These are phyloP conservation scores for Leptobrachium ailaonicum DNA, from an alignment of 2,113 vertebrate species.

Conservation along the genomic window DNA sequence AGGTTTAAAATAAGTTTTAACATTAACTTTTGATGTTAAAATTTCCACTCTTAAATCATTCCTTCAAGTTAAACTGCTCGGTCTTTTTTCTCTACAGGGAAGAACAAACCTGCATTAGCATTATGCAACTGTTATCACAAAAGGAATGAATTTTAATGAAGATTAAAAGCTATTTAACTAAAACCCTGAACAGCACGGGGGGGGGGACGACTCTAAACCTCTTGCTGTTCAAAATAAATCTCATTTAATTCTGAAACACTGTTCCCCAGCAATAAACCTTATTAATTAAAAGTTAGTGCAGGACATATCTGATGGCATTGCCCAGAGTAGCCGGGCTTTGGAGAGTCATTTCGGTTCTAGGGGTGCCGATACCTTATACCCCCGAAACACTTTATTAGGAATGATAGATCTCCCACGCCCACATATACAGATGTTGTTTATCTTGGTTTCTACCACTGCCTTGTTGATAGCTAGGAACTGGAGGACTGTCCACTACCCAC, in stretches of 20 bases:
- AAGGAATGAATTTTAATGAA: slow-evolving; percentile 36
- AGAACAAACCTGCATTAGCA: slow-evolving; percentile 9
- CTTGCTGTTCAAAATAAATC: slow-evolving; percentile 34
- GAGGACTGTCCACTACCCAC: no score
- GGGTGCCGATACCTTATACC: no score
- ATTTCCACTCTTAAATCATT: slow-evolving; percentile 24
- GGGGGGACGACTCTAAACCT: slow-evolving; percentile 15
- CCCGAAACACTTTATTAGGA: no score
- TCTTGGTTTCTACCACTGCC: no score
- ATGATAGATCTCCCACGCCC: no score
- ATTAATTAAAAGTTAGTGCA: slow-evolving; percentile 17
- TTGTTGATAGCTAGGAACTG: no score
- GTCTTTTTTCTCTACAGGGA: slow-evolving; percentile 25
- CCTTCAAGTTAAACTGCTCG: neutral
- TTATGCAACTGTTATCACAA: slow-evolving; percentile 31
- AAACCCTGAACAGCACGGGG: neutral
- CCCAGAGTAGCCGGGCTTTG: no score
- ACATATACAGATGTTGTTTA: no score
- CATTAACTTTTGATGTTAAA: slow-evolving; percentile 31
- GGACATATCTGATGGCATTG: no score
- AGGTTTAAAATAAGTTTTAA: slow-evolving; percentile 6
- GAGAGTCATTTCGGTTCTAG: no score
- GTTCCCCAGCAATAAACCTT: slow-evolving; percentile 1
- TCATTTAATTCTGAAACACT: neutral
- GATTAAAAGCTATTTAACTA: slow-evolving; percentile 31